Percentiles rank a stretch among this genome's conserved stretches.
phyloP scores from a whole-genome alignment of 2,797 vertebrate genomes.

The Triplophysa yarkandensis region DNA sequence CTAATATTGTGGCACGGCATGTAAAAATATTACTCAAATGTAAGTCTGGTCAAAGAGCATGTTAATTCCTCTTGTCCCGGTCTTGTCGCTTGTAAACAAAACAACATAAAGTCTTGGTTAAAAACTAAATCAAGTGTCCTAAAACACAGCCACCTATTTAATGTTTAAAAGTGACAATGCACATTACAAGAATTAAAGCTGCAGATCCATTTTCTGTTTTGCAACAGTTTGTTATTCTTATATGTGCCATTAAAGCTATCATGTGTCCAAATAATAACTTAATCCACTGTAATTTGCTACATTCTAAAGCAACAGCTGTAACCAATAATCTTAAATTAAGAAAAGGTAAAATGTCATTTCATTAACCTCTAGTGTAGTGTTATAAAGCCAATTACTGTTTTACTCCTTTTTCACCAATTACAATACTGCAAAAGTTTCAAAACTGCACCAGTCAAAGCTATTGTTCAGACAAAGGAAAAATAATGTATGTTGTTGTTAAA shows the following conservation, averaged over 20 bases:
- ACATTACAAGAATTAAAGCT: constrained; percentile 7
- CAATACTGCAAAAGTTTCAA: constrained; percentile 18
- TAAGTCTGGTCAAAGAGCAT: not conserved
- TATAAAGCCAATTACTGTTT: constrained; percentile 14
- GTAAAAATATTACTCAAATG: not conserved
- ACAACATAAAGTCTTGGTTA: constrained; percentile 1
- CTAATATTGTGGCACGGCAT: constrained; percentile 46
- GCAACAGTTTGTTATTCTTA: not conserved
- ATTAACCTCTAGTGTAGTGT: constrained; percentile 27
- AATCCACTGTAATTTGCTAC: constrained; percentile 6
- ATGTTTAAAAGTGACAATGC: not conserved
- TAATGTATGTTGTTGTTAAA: too few relatives aligned
- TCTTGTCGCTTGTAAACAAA: not conserved
- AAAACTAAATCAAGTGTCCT: not conserved
- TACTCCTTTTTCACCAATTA: constrained; percentile 1
- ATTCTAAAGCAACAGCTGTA: constrained; percentile 1
- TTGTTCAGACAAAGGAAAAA: constrained; percentile 38
- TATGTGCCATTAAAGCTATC: constrained; percentile 11
- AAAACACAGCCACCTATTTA: constrained; percentile 8
- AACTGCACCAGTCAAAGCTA: constrained; percentile 33
- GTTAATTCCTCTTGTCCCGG: constrained; percentile 23
- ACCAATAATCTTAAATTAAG: constrained; percentile 13
- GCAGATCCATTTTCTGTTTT: not conserved
- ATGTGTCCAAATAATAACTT: constrained; percentile 1
- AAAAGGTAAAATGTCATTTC: constrained; percentile 31